Evolutionary conservation across 1,140 invertebrate genomes (phyloP).

Genomic region (Euwallacea fornicatus): DNA sequence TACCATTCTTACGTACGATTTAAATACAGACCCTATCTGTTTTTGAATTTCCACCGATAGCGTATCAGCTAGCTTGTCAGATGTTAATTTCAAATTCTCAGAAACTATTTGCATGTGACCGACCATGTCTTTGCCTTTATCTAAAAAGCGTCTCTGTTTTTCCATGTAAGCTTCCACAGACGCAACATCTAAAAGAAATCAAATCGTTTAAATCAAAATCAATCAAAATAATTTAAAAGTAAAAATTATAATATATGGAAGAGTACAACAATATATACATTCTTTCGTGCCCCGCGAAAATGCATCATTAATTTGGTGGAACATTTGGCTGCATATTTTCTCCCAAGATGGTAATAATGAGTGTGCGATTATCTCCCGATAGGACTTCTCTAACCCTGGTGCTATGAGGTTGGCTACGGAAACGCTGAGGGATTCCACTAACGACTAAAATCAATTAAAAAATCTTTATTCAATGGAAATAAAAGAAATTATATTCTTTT

Average conservation of each 20-base stretch:
- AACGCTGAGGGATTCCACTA: conserved; percentile 72
- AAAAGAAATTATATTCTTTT: too few species aligned
- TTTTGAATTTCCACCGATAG: conserved; percentile 49
- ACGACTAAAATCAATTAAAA: conserved; percentile 57
- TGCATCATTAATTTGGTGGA: conserved; percentile 82
- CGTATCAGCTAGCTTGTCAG: conserved; percentile 46
- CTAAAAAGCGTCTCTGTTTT: conserved; percentile 48
- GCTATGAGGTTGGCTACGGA: conserved; percentile 68
- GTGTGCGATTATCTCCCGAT: conserved; percentile 73
- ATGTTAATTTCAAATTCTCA: conserved; percentile 48
- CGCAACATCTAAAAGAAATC: conserved; percentile 48
- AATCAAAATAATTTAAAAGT: conserved; percentile 2
- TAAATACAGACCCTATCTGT: conserved; percentile 47
- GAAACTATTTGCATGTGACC: conserved; percentile 50
- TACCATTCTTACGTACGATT: conserved; percentile 41
- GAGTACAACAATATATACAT: conserved; percentile 66
- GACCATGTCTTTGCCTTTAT: conserved; percentile 52
- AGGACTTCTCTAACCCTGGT: conserved; percentile 68
- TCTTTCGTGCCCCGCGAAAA: conserved; percentile 85
- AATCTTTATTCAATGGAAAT: too few species aligned
- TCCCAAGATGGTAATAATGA: conserved; percentile 82
- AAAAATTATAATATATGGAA: neutral
- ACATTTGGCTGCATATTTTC: conserved; percentile 80
- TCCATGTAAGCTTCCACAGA: conserved; percentile 53
- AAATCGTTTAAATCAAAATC: neutral